These are phyloP conservation scores for Acanthacorydalis orientalis DNA, from an alignment of 2,888 invertebrate species.

Conservation along the genomic window DNA sequence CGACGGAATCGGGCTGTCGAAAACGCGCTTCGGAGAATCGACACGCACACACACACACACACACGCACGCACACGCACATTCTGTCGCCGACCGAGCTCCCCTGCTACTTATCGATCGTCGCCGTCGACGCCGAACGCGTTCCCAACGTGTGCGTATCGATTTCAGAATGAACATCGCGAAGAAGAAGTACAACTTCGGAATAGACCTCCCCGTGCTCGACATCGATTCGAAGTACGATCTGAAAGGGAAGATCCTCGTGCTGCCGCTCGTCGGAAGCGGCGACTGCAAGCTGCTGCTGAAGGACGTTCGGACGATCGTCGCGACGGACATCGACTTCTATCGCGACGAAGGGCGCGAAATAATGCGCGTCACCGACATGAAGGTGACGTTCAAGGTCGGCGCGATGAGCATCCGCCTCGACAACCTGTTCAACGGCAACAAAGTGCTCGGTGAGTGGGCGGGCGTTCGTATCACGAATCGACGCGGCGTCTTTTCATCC, in stretches of 20 bases:
- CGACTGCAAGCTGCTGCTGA: constrained; percentile 32
- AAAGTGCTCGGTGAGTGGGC: constrained; percentile 31
- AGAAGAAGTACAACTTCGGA: constrained; percentile 33
- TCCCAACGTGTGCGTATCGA: too few species aligned
- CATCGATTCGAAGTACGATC: constrained; percentile 37
- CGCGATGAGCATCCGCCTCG: constrained; percentile 33
- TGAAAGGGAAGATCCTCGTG: constrained; percentile 39
- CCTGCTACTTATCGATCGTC: too few species aligned
- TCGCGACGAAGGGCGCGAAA: constrained; percentile 24
- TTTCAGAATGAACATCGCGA: constrained; percentile 31
- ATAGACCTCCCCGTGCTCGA: constrained; percentile 34
- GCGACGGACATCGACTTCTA: constrained; percentile 30
- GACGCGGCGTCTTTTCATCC: too few species aligned
- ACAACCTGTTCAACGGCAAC: constrained; percentile 44
- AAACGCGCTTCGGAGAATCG: too few species aligned
- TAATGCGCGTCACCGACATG: constrained; percentile 33
- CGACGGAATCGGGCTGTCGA: too few species aligned
- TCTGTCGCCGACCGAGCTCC: too few species aligned
- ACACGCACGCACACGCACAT: too few species aligned
- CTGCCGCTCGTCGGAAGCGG: constrained; percentile 39
- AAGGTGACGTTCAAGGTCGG: constrained; percentile 35
- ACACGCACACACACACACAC: too few species aligned
- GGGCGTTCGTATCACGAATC: not conserved
- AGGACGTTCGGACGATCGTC: constrained; percentile 34
- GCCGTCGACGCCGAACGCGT: too few species aligned